These are phyloP conservation scores for Vollenhovia emeryi DNA, from an alignment of 1,140 invertebrate genomes.

Conservation along the genomic window DNA sequence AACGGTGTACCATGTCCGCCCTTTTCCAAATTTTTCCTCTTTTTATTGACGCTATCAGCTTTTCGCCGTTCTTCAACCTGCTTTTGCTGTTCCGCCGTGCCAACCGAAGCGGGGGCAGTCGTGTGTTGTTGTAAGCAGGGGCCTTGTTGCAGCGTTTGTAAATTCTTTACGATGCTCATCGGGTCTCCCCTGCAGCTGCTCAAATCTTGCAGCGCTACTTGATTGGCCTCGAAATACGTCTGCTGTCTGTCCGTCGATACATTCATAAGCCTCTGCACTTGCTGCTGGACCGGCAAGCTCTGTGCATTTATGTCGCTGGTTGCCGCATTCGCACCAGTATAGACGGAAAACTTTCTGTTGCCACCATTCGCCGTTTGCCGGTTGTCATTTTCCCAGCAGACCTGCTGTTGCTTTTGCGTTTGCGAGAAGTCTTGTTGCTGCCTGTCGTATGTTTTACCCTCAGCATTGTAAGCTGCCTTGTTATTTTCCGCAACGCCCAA, in stretches of 20 bases:
- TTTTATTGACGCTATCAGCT: slow-evolving; percentile 75
- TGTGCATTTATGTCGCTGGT: slow-evolving; percentile 79
- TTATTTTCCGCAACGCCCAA: slow-evolving; percentile 87
- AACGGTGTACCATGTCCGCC: slow-evolving; percentile 81
- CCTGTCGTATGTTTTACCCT: slow-evolving; percentile 87
- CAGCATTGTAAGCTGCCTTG: slow-evolving; percentile 86
- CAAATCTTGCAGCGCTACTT: slow-evolving; percentile 89
- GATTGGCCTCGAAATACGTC: slow-evolving; percentile 86
- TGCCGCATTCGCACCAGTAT: slow-evolving; percentile 60
- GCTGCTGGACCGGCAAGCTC: slow-evolving; percentile 81
- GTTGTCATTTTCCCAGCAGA: slow-evolving; percentile 80
- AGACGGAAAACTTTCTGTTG: slow-evolving; percentile 77
- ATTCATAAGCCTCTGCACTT: slow-evolving; percentile 79
- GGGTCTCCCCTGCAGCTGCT: slow-evolving; percentile 90
- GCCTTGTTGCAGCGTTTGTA: slow-evolving; percentile 88
- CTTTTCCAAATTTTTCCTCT: slow-evolving; percentile 80
- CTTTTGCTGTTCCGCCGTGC: slow-evolving; percentile 73
- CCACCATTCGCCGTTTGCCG: slow-evolving; percentile 65
- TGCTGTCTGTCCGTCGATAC: slow-evolving; percentile 82
- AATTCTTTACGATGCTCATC: slow-evolving; percentile 91
- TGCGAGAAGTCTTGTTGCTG: slow-evolving; percentile 81
- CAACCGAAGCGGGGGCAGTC: slow-evolving; percentile 28
- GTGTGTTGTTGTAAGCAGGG: slow-evolving; percentile 85
- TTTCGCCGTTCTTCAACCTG: slow-evolving; percentile 76
- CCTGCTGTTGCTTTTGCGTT: slow-evolving; percentile 78